phyloP scores from a whole-genome alignment of 1,140 invertebrate genomes.

The Brachionus asplanchnoidis region DNA sequence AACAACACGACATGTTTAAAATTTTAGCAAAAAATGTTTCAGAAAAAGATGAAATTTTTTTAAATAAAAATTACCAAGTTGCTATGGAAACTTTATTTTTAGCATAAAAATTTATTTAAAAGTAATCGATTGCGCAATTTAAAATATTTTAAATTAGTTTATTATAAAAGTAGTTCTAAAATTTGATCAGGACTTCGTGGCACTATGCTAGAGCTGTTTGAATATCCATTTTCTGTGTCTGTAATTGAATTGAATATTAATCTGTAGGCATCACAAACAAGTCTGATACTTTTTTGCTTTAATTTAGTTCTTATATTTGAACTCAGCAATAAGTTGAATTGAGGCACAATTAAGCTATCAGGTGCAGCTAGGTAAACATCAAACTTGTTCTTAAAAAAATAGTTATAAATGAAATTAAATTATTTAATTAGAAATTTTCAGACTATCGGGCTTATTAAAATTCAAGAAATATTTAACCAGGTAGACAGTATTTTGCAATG shows the following conservation, averaged over 20 bases:
- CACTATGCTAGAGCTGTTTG: slow-evolving; percentile 67
- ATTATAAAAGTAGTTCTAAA: slow-evolving; percentile 57
- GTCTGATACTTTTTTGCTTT: slow-evolving; percentile 73
- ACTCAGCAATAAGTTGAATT: slow-evolving; percentile 48
- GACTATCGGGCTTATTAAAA: background rate
- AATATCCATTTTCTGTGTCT: slow-evolving; percentile 71
- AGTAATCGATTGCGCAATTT: background rate
- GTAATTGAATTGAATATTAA: slow-evolving; percentile 75
- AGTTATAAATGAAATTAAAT: background rate
- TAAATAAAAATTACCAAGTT: background rate
- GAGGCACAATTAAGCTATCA: slow-evolving; percentile 57
- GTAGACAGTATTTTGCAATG: no score
- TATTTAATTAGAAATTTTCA: background rate
- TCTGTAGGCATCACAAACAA: slow-evolving; percentile 79
- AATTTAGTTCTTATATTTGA: slow-evolving; percentile 63
- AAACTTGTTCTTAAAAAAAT: slow-evolving; percentile 66
- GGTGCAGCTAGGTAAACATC: slow-evolving; percentile 72
- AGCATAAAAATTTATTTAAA: background rate
- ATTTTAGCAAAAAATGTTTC: background rate
- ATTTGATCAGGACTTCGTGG: slow-evolving; percentile 72
- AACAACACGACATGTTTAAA: background rate
- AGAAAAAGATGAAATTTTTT: background rate
- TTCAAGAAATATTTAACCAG: no score
- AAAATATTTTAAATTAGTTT: background rate
- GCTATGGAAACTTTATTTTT: background rate